Evolutionary conservation across 2,797 vertebrate species (phyloP), one percentile per base, ranked within the genome.

Genomic region (Allobates femoralis): DNA sequence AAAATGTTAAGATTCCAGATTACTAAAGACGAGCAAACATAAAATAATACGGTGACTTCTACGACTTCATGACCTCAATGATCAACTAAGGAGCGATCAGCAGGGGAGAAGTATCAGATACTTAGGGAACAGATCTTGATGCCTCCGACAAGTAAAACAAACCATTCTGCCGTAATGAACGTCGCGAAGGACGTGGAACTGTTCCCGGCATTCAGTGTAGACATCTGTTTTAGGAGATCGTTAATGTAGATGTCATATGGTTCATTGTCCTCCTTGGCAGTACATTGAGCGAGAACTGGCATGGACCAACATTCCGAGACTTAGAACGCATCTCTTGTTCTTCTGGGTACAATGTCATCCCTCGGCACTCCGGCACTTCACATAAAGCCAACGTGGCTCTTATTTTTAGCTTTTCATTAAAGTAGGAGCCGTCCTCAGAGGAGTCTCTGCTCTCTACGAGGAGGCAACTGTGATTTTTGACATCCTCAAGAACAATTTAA

Each of bases 401-500:
- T 87, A 83, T 87, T 83, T 79, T 87, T 84, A 79, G 86, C 64
- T 34, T 79, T 82, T 71, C 55, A 73, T 80, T 86, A 80, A 58
- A 50, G 21, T 53, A 55, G 28, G 64, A 37, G 37, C 23, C 21
- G 21, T 79, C 74, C 81, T 75, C 75, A 8, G n/a, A 51, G 32
- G 86, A 73, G 3, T 28, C 11, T 0, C 23, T 11, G 56, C 21
- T 23, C 5, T 86, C 55, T 37, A 58, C 18, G 41, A 53, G 21
- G 7, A n/a, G 55, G 76, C 73, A 53, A 74, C 23, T 41, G 51
- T 0, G n/a, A 78, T 34, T 77, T 32, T 73, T 46, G 41, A 77
- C 30, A 32, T 77, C 37, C 41, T 51, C 50, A 34, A 83, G 81
- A 67, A 60, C 74, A 83, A n/a, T 86, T 83, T 87, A 78, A 83